phyloP scores from a whole-genome alignment of 1,140 invertebrate genomes.

The Achroia grisella region DNA sequence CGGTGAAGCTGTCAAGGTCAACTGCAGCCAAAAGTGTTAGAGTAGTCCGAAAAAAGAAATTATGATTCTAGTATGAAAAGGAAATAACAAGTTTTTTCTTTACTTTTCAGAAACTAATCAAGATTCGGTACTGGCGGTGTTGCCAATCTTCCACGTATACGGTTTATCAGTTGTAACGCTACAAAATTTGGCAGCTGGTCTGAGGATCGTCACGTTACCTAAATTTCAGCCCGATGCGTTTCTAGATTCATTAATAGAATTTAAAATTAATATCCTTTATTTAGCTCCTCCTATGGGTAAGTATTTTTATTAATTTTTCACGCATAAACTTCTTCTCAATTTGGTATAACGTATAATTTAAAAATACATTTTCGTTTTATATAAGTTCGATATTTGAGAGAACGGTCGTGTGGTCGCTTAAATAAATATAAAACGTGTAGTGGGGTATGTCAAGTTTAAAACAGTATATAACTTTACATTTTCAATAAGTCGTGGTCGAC shows the following conservation, averaged over 20 bases:
- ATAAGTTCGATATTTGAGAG: too few species aligned
- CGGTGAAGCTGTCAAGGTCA: too few species aligned
- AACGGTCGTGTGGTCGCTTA: too few species aligned
- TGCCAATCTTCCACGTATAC: constrained; percentile 93
- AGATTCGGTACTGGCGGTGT: constrained; percentile 75
- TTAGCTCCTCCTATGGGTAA: constrained; percentile 80
- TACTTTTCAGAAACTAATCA: constrained; percentile 37
- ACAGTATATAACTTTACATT: too few species aligned
- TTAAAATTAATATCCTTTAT: constrained; percentile 75
- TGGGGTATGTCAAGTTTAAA: too few species aligned
- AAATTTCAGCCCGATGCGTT: constrained; percentile 82
- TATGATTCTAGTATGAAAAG: constrained; percentile 10
- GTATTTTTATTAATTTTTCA: constrained; percentile 4
- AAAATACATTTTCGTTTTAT: too few species aligned
- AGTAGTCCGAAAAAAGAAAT: too few species aligned
- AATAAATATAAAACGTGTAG: too few species aligned
- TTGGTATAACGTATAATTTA: too few species aligned
- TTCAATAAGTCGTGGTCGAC: too few species aligned
- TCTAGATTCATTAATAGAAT: constrained; percentile 72
- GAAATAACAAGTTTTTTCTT: constrained; percentile 43
- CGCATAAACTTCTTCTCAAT: too few species aligned
- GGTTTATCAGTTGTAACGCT: constrained; percentile 78
- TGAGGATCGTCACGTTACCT: constrained; percentile 81
- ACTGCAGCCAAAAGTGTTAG: too few species aligned
- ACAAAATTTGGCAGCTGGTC: constrained; percentile 76